Evolutionary conservation across 2,888 invertebrate genomes (phyloP).

Genomic region (Caenorhabditis sp.): DNA sequence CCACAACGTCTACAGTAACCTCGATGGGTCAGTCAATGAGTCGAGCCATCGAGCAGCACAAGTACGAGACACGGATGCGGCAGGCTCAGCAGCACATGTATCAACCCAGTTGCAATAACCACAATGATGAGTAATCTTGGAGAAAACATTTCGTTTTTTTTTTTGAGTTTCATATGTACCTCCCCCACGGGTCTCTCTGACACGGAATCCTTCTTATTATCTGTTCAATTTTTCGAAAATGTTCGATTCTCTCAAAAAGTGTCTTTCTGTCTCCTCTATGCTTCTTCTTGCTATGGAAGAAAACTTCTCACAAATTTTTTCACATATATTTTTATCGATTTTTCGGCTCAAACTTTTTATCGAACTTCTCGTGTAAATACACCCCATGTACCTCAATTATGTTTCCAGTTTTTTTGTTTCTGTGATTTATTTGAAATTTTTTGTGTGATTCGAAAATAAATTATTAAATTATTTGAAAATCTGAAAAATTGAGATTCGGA

Average conservation of each 20-base stretch:
- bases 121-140: constrained; percentile 36
- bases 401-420: not conserved
- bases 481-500: not conserved
- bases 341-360: not conserved
- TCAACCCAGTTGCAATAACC: constrained; percentile 65
- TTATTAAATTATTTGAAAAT: not conserved
- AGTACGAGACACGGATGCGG: constrained; percentile 71
- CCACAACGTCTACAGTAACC: constrained; percentile 58
- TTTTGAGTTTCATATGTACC: not conserved
- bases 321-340: constrained; percentile 1
- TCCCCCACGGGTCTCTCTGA: constrained; percentile 35
- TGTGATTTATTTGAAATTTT: not conserved
- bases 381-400: constrained; percentile 24
- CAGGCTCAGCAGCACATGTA: constrained; percentile 82
- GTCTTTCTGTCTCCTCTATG: constrained; percentile 15
- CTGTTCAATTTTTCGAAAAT: no score
- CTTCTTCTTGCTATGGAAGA: constrained; percentile 63
- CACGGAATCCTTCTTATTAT: constrained; percentile 23
- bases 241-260: not conserved
- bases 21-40: constrained; percentile 62
- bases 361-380: constrained; percentile 37
- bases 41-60: constrained; percentile 63
- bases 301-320: constrained; percentile 47
- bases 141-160: no score
- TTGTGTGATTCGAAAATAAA: not conserved